Evolutionary conservation across 2,797 vertebrate species (phyloP).

Genomic region (Acanthopagrus latus): DNA sequence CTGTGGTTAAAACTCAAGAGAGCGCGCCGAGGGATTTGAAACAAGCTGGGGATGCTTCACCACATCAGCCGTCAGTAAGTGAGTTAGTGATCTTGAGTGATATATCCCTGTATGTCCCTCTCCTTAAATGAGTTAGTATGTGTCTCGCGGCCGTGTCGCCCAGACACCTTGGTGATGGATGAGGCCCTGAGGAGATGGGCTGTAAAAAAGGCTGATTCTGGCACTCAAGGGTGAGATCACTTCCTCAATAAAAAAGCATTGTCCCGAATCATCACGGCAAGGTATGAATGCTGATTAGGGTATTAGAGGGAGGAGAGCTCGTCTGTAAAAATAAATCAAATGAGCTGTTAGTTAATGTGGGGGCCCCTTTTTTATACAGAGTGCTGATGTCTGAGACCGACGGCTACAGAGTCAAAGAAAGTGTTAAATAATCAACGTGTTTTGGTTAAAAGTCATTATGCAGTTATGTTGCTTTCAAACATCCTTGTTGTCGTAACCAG

Average conservation of each 20-base stretch:
- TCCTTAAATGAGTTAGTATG: slow-evolving; percentile 83
- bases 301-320: slow-evolving; percentile 95
- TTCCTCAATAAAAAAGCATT: slow-evolving; percentile 97
- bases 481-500: not conserved
- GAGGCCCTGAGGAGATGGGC: slow-evolving; percentile 93
- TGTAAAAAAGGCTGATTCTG: slow-evolving; percentile 96
- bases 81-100: slow-evolving; percentile 89
- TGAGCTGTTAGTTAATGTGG: slow-evolving; percentile 67
- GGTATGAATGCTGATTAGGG: slow-evolving; percentile 98
- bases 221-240: slow-evolving; percentile 98
- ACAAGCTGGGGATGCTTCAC: slow-evolving; percentile 86
- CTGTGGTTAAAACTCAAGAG: slow-evolving; percentile 88
- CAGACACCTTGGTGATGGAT: slow-evolving; percentile 95
- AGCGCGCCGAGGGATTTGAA: slow-evolving; percentile 87
- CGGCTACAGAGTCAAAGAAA: slow-evolving; percentile 15
- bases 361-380: slow-evolving; percentile 21
- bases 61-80: slow-evolving; percentile 94
- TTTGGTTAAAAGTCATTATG: slow-evolving; percentile 4
- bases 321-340: slow-evolving; percentile 90
- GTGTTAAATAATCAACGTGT: slow-evolving; percentile 32
- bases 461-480: not conserved
- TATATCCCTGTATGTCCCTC: slow-evolving; percentile 68
- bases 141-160: slow-evolving; percentile 89
- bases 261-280: slow-evolving; percentile 96
- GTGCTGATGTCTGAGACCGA: slow-evolving; percentile 26